phyloP scores from a whole-genome alignment of 2,113 vertebrate species.

The Nothocercus nigrocapillus region DNA sequence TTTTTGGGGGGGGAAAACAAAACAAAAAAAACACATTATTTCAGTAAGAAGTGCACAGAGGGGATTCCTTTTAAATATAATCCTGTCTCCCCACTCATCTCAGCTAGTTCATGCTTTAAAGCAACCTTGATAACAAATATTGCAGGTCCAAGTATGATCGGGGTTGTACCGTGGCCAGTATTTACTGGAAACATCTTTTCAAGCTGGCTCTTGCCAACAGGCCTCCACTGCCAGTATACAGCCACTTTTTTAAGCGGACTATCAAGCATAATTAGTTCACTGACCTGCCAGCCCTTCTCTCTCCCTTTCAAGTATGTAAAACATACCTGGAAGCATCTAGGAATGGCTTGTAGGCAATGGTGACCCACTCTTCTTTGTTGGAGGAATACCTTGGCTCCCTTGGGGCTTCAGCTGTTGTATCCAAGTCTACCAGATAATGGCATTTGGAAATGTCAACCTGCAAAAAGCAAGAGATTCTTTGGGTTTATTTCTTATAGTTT shows the following conservation, averaged over 20 bases:
- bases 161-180: background rate
- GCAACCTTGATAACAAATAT: background rate
- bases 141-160: background rate
- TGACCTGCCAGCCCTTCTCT: background rate
- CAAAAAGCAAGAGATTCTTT: background rate
- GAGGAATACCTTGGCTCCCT: conserved; percentile 90
- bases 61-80: background rate
- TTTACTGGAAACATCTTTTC: background rate
- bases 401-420: conserved; percentile 78
- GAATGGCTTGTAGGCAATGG: conserved; percentile 92
- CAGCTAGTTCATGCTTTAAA: background rate
- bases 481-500: background rate
- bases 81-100: background rate
- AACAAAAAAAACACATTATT: background rate
- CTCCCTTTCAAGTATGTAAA: background rate
- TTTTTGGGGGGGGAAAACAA: background rate
- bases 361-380: conserved; percentile 89
- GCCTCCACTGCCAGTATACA: background rate
- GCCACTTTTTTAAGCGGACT: background rate
- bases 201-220: background rate
- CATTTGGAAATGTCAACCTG: conserved; percentile 93
- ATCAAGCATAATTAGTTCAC: background rate
- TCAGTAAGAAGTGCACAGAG: background rate
- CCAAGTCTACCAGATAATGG: conserved; percentile 95
- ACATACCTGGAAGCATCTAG: conserved; percentile 90